Base-by-base conservation (phyloP, 2,888 invertebrate species). In the Eurytoma adleriae region DNA sequence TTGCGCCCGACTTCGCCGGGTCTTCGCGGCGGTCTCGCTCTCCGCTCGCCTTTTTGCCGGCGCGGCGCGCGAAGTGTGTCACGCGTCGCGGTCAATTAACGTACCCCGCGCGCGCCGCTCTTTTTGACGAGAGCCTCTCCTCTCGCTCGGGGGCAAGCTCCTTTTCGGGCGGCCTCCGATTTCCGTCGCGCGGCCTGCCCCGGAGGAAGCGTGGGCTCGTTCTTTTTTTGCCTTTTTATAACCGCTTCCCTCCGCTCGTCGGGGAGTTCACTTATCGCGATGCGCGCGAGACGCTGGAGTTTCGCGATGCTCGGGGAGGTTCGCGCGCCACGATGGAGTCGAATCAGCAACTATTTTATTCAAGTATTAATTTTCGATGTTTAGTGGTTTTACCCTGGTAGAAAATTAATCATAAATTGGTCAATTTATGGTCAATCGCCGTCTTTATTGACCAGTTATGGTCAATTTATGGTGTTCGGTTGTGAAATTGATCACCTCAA, bases 81-180 rank as follows among this genome's bases (percentile, higher is more conserved):
- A 84, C 69, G 50, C 81, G 74, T 80, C 81, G 82, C 81, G 81
- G 84, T 84, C 85, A 84, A 85, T 85, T 84, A 85, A 82, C 83
- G 83, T 82, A 79, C 48, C 10, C 27, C 16, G 20, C 5, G n/a
- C n/a, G 57, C 57, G 16, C 2, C 57, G n/a, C 18, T 18, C n/a
- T 57, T 16, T 57, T 57, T 18, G 56, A 14, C n/a, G 12, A 16
- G 14, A 16, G 3, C 12, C 2, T 12, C 56, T 56, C n/a, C n/a
- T 56, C n/a, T 56, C n/a, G n/a, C 79, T 71, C 67, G 82, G 30
- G 64, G 66, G 61, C 78, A 27, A 67, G 40, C 73, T 68, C 78
- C 61, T 78, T 66, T 56, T 68, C 64, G 20, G 57, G 5, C 54
- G 71, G 13, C 13, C 52, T 68, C 12, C 18, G 48, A 54, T 24